phyloP scores from a whole-genome alignment of 2,797 vertebrate genomes.

The Orientallactaga sibirica region DNA sequence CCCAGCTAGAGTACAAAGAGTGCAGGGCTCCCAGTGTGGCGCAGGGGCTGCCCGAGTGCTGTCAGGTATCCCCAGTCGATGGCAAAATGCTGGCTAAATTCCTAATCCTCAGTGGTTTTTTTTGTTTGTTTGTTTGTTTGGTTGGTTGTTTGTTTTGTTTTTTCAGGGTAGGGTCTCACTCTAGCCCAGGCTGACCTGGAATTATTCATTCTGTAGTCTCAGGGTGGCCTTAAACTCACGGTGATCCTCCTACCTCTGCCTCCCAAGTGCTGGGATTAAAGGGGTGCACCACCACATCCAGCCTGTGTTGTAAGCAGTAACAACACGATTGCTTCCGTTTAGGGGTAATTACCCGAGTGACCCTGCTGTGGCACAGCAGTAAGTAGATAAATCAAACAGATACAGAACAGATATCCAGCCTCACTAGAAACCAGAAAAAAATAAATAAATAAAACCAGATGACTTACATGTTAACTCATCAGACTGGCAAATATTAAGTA shows the following conservation, averaged over 20 bases:
- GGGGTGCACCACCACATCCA: too few species aligned
- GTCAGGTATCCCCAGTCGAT: neutral
- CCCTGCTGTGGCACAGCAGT: neutral
- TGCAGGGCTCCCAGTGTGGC: neutral
- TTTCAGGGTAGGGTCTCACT: too few species aligned
- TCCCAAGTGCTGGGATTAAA: too few species aligned
- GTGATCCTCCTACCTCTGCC: too few species aligned
- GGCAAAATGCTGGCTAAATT: neutral
- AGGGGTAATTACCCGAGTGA: neutral
- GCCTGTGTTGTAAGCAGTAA: neutral
- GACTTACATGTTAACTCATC: neutral
- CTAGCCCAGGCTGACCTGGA: too few species aligned
- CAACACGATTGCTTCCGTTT: neutral
- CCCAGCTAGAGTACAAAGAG: neutral
- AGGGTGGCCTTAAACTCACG: too few species aligned
- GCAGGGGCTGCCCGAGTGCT: fast-evolving
- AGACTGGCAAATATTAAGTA: neutral
- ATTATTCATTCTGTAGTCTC: too few species aligned
- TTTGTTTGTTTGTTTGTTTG: too few species aligned
- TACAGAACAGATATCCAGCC: neutral
- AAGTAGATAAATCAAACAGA: neutral
- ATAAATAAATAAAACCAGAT: neutral
- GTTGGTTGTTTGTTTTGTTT: too few species aligned
- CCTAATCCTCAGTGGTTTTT: neutral
- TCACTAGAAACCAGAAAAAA: neutral